Evolutionary conservation across 1,140 invertebrate genomes (phyloP).

Genomic region (Nylanderia fulva): DNA sequence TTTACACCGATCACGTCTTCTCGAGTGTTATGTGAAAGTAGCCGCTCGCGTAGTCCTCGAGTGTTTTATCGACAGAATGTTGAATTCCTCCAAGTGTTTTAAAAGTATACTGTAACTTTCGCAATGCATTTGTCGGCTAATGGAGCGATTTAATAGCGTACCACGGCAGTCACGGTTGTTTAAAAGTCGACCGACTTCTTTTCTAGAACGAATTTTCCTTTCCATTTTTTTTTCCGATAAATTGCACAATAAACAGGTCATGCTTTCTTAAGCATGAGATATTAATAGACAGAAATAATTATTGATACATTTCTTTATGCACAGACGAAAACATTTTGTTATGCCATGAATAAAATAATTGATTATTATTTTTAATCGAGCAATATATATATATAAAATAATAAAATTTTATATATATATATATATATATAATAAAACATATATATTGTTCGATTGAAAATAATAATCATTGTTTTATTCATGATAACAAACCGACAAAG

Average conservation of each 20-base stretch:
- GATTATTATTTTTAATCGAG: background rate
- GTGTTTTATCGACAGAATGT: conserved; percentile 6
- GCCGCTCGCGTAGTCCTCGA: background rate
- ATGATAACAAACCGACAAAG: background rate
- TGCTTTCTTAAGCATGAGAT: background rate
- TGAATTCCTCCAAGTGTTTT: background rate
- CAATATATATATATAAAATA: too few species aligned
- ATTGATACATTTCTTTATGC: background rate
- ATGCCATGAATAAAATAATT: background rate
- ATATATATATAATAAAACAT: too few species aligned
- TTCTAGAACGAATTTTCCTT: background rate
- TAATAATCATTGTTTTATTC: too few species aligned
- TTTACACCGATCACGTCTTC: conserved; percentile 39
- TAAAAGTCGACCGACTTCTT: background rate
- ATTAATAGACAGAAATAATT: background rate
- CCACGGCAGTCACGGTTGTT: background rate
- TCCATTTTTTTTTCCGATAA: conserved; percentile 5
- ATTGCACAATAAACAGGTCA: background rate
- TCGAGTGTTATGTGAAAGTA: conserved; percentile 17
- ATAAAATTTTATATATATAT: too few species aligned
- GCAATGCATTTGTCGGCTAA: conserved; percentile 9
- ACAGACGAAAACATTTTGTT: background rate
- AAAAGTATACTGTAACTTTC: conserved; percentile 32
- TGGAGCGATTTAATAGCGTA: background rate
- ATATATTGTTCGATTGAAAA: too few species aligned